Percentiles rank a stretch among this genome's conserved stretches.
Conservation (phyloP, 2,888 invertebrate species). For the Amphipoea lucens region DNA sequence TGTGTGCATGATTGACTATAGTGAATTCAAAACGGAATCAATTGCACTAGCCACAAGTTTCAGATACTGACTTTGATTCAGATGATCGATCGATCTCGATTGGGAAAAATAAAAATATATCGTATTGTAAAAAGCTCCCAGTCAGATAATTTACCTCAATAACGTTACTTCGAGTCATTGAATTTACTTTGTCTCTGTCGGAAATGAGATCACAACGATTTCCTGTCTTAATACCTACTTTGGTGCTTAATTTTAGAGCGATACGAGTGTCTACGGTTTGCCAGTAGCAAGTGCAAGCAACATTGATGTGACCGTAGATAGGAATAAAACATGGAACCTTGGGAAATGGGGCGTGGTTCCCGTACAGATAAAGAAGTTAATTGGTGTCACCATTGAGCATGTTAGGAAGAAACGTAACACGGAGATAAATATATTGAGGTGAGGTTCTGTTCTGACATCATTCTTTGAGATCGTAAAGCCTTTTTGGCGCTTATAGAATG, state of each 20-base stretch:
- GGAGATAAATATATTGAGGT: conserved; percentile 87
- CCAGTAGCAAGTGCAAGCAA: conserved; percentile 84
- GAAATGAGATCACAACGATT: conserved; percentile 45
- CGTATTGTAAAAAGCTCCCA: conserved; percentile 29
- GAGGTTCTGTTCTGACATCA: conserved; percentile 40
- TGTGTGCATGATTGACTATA: conserved; percentile 54
- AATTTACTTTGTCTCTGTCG: conserved; percentile 9
- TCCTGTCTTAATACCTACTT: conserved; percentile 30
- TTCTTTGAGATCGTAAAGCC: conserved; percentile 24
- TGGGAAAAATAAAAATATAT: conserved; percentile 18
- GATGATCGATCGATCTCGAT: conserved; percentile 31
- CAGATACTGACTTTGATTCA: conserved; percentile 31
- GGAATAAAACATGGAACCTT: conserved; percentile 76
- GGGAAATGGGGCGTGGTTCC: conserved; percentile 86
- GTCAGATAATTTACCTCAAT: conserved; percentile 4
- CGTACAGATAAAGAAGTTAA: conserved; percentile 82
- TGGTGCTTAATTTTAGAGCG: conserved; percentile 76
- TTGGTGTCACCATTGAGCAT: conserved; percentile 79
- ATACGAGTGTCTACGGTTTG: conserved; percentile 83
- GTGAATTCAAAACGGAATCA: conserved; percentile 54
- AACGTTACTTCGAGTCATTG: conserved; percentile 18
- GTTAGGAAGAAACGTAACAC: conserved; percentile 81
- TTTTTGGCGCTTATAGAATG: conserved; percentile 30
- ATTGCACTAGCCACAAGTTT: conserved; percentile 38
- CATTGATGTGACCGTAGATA: conserved; percentile 79